A percentile compares a stretch with the other conserved stretches of the same genome.
Evolutionary conservation across 2,797 vertebrate genomes (phyloP).

Genomic region (Remorina albescens): DNA sequence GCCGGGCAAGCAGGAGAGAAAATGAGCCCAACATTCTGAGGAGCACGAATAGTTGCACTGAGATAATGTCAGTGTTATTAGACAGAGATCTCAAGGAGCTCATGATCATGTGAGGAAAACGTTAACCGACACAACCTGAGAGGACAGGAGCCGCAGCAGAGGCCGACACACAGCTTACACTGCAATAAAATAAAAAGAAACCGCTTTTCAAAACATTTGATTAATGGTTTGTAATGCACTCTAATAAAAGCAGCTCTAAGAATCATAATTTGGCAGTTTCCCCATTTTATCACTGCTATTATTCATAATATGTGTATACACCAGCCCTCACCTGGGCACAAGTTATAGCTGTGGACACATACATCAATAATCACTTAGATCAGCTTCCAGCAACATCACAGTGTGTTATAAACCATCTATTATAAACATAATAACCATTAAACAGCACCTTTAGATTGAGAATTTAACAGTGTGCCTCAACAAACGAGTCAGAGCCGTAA

Average conservation of each 20-base stretch:
- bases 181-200: not conserved
- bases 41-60: not conserved
- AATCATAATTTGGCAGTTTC: not conserved
- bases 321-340: too few relatives aligned
- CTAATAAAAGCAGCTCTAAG: not conserved
- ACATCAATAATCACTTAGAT: not conserved
- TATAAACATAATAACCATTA: too few relatives aligned
- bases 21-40: constrained; percentile 25
- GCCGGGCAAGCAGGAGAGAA: constrained; percentile 14
- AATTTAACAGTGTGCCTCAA: too few relatives aligned
- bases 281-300: too few relatives aligned
- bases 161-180: not conserved
- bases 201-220: not conserved
- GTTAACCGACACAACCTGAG: not conserved
- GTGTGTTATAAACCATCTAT: not conserved
- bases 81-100: not conserved
- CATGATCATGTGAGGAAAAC: not conserved
- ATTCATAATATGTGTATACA: not conserved
- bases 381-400: not conserved
- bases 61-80: not conserved
- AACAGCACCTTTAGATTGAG: too few relatives aligned
- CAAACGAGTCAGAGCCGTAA: too few relatives aligned
- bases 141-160: too few relatives aligned
- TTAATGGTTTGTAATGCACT: not conserved
- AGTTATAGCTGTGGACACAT: not conserved